Evolutionary conservation across 2,797 vertebrate genomes (phyloP).

Genomic region (Lycodopsis pacificus): DNA sequence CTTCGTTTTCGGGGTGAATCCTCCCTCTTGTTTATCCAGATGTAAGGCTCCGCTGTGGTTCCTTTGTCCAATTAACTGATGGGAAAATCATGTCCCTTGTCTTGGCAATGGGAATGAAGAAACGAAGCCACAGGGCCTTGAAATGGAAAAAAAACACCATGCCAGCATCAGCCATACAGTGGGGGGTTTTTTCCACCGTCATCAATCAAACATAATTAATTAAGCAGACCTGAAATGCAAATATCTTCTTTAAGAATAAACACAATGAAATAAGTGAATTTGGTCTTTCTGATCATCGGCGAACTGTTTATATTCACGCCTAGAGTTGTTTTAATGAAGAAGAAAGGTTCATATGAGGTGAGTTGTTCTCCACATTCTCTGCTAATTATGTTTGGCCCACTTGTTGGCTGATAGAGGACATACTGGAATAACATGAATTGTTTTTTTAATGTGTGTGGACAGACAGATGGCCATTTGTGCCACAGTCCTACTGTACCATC

Average conservation of each 20-base stretch:
- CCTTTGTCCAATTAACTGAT: constrained; percentile 41
- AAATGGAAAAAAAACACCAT: neutral
- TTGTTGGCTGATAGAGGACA: constrained; percentile 37
- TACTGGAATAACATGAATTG: constrained; percentile 43
- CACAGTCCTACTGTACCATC: constrained; percentile 55
- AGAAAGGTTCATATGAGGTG: constrained; percentile 31
- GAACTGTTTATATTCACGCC: constrained; percentile 9
- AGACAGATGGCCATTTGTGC: constrained; percentile 63
- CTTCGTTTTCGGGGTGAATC: constrained; percentile 37
- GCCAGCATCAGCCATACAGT: neutral
- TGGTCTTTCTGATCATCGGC: constrained; percentile 18
- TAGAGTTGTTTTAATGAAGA: constrained; percentile 19
- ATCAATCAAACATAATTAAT: constrained; percentile 16
- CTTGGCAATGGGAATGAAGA: constrained; percentile 35
- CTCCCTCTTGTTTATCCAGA: constrained; percentile 53
- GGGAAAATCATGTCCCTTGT: constrained; percentile 52
- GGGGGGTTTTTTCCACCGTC: neutral
- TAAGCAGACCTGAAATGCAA: neutral
- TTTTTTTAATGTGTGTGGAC: constrained; percentile 7
- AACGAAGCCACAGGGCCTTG: constrained; percentile 18
- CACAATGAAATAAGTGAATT: neutral
- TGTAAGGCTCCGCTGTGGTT: constrained; percentile 25
- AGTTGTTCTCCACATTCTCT: constrained; percentile 35
- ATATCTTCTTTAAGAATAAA: neutral
- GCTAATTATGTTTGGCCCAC: constrained; percentile 49